A percentile compares a stretch with the other conserved stretches of the same genome.
Evolutionary conservation across 1,140 invertebrate species (phyloP).

Genomic region (Drosophila sturtevanti): DNA sequence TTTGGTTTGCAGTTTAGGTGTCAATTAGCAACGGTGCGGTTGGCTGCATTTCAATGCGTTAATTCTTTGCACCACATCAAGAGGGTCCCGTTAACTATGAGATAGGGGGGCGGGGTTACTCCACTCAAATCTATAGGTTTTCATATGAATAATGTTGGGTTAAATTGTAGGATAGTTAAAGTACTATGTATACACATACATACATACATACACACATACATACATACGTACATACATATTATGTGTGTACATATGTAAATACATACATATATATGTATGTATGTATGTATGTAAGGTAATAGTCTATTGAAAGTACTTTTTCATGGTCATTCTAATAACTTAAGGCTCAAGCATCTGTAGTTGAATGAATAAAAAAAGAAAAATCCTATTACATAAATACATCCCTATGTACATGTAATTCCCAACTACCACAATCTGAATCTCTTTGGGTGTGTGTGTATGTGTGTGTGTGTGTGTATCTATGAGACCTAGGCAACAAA

Average conservation of each 20-base stretch:
- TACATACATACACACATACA: no score
- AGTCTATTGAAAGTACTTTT: neutral
- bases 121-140: neutral
- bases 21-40: constrained; percentile 79
- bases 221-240: no score
- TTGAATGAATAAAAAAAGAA: neutral
- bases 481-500: constrained; percentile 40
- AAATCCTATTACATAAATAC: constrained; percentile 46
- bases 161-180: no score
- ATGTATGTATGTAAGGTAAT: no score
- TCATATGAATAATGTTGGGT: no score
- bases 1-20: constrained; percentile 75
- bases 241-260: no score
- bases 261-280: no score
- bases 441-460: neutral
- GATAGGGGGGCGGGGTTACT: neutral
- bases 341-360: neutral
- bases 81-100: neutral
- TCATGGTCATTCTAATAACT: neutral
- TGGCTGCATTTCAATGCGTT: constrained; percentile 65
- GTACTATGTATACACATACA: no score
- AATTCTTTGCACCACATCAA: constrained; percentile 15
- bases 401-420: neutral
- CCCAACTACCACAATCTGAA: neutral
- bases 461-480: constrained; percentile 2